Base-by-base conservation (phyloP, 2,113 vertebrate genomes). In the Acinonyx jubatus region DNA sequence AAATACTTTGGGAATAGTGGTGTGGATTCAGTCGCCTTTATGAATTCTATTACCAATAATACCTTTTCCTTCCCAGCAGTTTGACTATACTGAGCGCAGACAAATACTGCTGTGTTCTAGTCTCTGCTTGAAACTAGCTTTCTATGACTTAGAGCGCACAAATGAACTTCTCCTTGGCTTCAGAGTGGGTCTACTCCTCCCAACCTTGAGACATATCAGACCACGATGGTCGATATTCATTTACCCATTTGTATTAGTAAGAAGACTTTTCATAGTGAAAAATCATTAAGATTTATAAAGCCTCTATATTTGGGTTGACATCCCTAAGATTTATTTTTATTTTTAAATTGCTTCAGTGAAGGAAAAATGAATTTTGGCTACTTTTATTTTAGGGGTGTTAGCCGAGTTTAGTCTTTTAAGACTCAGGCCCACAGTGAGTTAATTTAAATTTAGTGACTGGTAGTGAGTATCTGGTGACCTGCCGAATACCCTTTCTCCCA, bases 221-320 rank as follows among this genome's bases (percentile, higher is more conserved):
- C 31, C 19, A 1, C 38, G 55, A 29, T 68, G 63, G 63, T 66
- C 92, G 92, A 52, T 61, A 78, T 85, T 48, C 52, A 65, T 63
- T 82, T 95, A 92, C 76, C 25, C 69, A 19, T 63, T 92, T 76
- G 36, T 94, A 36, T n/a, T 50, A 91, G 65, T 33, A 61, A 79
- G 19, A 85, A 36, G 66, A 87, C 41, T 96, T 96, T 93, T 76
- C 48, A 71, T 19, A 57, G 65, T 82, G 23, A 71, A 84, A 36
- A 63, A 52, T 57, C 80, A 92, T 90, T 91, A 69, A 68, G 81
- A 95, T 81, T 94, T 89, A 93, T 38, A 88, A 96, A 94, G 38
- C 14, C n/a, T 96, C 66, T 96, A 69, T 69, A 55, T 96, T 89
- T 92, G 63, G 18, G 25, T 73, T 81, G 74, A 94, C 52, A 84